Base-by-base conservation (phyloP, 2,888 invertebrate genomes). In the Kuschelorhynchus macadamiae region DNA sequence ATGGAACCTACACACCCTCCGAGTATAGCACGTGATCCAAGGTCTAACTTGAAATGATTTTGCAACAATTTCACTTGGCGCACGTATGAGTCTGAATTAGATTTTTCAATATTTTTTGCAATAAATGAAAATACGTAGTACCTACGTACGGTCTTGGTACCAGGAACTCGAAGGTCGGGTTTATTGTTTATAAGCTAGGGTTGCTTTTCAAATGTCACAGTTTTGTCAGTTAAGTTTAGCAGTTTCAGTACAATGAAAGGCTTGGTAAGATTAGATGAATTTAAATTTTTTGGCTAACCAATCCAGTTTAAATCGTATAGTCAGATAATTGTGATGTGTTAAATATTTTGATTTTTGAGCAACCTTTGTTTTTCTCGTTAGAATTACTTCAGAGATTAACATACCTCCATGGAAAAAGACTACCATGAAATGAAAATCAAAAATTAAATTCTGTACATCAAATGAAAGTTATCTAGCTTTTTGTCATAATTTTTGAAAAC, bases 171-270 rank as follows among this genome's bases (percentile, higher is more conserved):
- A 67, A 62, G 67, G 67, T 62, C 56, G 46, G 18, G 11, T 11
- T 56, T 44, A 44, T 25, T 12, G 46, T 50, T 56, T 67, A 67
- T 62, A 67, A 44, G 20, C 39, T 41, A 25, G 39, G 61, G 55
- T 44, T 64, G 25, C 20, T 41, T 21, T 18, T 25, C 44, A 62
- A 32, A 16, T 14, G 53, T 12, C 30, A 62, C 47, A 42, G 47
- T 52, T 14, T 25, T 32, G 41, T 61, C 39, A 12, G 14, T 11
- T n/a, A 32, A 52, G 8, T 55, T 49, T 9, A 64, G 53, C 61
- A 61, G 55, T 67, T 55, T 60, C 61, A 61, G 12, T 20, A 60
- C 18, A 32, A 67, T 67, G 60, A 67, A 61, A 67, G 49, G 56
- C 61, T 67, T 67, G 46, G 67, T 67, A 61, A 67, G 67, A 20